Base-by-base conservation (phyloP, 30 jellyfish, hydroid and myxozoan genomes). In the Aurelia sp. region DNA sequence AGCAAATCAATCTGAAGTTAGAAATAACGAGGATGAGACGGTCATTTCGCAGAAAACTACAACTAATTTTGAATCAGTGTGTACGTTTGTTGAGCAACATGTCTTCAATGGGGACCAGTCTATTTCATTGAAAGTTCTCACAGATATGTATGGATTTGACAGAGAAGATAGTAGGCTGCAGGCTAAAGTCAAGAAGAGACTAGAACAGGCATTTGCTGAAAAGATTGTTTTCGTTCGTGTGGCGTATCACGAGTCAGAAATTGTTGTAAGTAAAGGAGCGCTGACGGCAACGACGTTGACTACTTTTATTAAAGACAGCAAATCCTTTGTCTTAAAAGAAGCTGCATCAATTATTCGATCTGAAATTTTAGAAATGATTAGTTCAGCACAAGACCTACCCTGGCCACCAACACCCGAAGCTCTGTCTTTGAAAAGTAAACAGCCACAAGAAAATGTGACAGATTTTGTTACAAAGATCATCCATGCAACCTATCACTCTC, bases 361-460 rank as follows among this genome's bases (percentile, higher is more conserved):
- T 52, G 77, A 75, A 51, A 75, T 75, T 51, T 15, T 48, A 57
- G 86, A 75, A 75, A 75, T 75, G 86, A 75, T 75, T 0, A 57
- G 23, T 58, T 9, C 64, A 30, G 68, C 84, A 48, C 13, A 37
- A 13, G 74, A 75, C 30, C 31, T 75, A 75, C 86, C 86, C 21
- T 75, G 74, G 86, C 86, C 86, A 16, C 86, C 86, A 75, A 75
- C 78, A 23, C 75, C 86, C 64, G 86, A 75, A 13, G 74, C 75
- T 48, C 73, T 75, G 12, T 33, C 74, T 30, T 22, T 11, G 8
- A 13, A 41, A 7, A 41, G 52, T 13, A 41, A 13, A 13, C 52
- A 41, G 11, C 89, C 89, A 62, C 89, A 83, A 58, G 82, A 47
- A 62, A 78, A 18, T 47, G 79, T 78, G 53, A 58, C 55, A 21